These are phyloP conservation scores for Uloborus plumipes DNA, from an alignment of 2,888 invertebrate species.

Conservation along the genomic window DNA sequence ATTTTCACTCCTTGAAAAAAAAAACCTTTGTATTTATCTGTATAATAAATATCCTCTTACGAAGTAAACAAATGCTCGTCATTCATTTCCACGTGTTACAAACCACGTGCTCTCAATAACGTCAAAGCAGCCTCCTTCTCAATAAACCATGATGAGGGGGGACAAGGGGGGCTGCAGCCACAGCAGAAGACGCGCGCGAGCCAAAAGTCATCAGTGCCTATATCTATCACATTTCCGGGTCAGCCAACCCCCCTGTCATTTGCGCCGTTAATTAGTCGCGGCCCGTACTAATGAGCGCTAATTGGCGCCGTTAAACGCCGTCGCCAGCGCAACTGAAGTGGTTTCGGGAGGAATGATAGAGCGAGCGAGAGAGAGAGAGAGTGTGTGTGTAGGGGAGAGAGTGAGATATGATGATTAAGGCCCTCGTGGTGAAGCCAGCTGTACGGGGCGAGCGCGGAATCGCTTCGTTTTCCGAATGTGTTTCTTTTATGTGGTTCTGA, in stretches of 20 bases:
- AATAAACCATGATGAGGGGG: conserved; percentile 5
- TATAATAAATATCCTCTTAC: no score
- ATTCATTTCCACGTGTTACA: no score
- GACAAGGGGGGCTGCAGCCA: not conserved
- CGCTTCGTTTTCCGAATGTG: conserved; percentile 18
- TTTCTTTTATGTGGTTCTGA: not conserved
- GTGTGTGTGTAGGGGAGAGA: not conserved
- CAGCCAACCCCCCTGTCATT: conserved; percentile 58
- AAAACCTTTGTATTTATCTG: no score
- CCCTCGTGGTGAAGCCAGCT: conserved; percentile 31
- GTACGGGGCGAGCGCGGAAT: conserved; percentile 17
- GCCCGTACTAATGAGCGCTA: conserved; percentile 59
- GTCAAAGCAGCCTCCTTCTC: not conserved
- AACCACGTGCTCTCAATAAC: no score
- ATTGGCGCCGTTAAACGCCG: conserved; percentile 60
- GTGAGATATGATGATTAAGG: conserved; percentile 44
- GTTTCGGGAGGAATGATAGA: conserved; percentile 9
- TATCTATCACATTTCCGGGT: conserved; percentile 63
- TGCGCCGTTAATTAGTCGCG: conserved; percentile 61
- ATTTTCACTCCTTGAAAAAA: no score
- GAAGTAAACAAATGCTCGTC: no score
- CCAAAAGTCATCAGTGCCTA: conserved; percentile 57
- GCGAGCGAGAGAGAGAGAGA: not conserved
- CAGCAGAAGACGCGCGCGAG: conserved; percentile 17
- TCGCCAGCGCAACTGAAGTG: conserved; percentile 34